Evolutionary conservation across 1,140 invertebrate species (phyloP), one percentile per base, ranked within the genome.

Genomic region (Scaptomyza pallida): DNA sequence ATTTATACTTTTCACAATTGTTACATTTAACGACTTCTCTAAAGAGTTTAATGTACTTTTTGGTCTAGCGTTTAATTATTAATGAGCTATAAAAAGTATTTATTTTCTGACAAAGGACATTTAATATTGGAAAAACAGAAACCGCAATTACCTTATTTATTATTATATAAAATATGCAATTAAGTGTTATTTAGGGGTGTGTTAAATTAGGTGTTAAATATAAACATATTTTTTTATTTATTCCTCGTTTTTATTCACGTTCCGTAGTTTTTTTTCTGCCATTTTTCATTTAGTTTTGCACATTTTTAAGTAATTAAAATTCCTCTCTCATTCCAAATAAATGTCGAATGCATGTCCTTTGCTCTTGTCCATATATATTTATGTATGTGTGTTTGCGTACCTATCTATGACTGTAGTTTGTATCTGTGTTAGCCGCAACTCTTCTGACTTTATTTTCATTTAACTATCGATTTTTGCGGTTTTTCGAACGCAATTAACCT

Each of bases 301-400:
- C 70, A 72, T 67, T 74, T n/a, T 82, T 75, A 78, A 78, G 80
- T 82, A 82, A 82, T 82, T 78, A 71, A 78, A 78, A 44, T 74
- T 56, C 61, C 51, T 54, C 44, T 54, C 51, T 72, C 51, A 57
- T 64, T 35, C 37, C 48, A 62, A 70, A 74, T 70, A 54, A 59
- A 70, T 60, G 30, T 21, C 37, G 1, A 4, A 37, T n/a, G 12
- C n/a, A 37, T n/a, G n/a, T 21, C 8, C n/a, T 5, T 45, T 3
- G 4, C 10, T n/a, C 5, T 6, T 15, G 15, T 43, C 6, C 23
- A n/a, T 9, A 3, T 15, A 13, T 8, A 3, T 15, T 13, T 61
- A 30, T 48, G 13, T 35, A 19, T 12, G 8, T 33, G 4, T 33
- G 10, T 44, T 13, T 6, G 2, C 55, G 51, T 52, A 43, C 30